These are phyloP conservation scores for Myodes glareolus DNA, from an alignment of 2,113 vertebrate genomes.

Conservation along the genomic window DNA sequence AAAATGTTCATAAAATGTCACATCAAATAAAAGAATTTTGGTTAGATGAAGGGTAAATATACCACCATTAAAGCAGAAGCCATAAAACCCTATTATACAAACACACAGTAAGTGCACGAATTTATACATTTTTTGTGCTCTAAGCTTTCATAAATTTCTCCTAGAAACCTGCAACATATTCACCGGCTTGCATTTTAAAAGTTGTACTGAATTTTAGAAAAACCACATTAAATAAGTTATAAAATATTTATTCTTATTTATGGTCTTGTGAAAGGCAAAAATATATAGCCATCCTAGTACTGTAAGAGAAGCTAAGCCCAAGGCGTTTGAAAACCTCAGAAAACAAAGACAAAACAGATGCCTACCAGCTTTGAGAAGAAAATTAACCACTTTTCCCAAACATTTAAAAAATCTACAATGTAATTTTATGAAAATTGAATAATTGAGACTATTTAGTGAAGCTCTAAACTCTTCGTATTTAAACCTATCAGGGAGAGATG, in stretches of 20 bases:
- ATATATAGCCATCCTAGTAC: conserved; percentile 15
- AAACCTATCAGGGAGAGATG: background rate
- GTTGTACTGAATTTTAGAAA: conserved; percentile 45
- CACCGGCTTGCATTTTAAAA: conserved; percentile 55
- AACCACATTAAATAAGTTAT: conserved; percentile 45
- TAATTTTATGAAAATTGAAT: conserved; percentile 48
- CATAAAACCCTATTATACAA: conserved; percentile 50
- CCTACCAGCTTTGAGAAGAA: background rate
- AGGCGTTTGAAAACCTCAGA: background rate
- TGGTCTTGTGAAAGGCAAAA: conserved; percentile 30
- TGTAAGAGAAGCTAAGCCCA: conserved; percentile 6
- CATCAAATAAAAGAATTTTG: conserved; percentile 29
- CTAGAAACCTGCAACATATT: conserved; percentile 43
- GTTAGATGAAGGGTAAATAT: conserved; percentile 3
- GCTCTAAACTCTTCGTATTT: background rate
- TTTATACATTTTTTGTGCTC: conserved; percentile 23
- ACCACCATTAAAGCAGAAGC: conserved; percentile 21
- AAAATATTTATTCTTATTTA: conserved; percentile 59
- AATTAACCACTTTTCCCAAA: conserved; percentile 33
- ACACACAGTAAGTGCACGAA: background rate
- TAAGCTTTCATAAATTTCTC: conserved; percentile 48
- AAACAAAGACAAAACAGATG: conserved; percentile 5
- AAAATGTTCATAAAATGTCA: conserved; percentile 39
- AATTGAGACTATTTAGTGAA: background rate
- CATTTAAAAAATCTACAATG: background rate